These are phyloP conservation scores for Chrysocyon brachyurus DNA, from an alignment of 2,797 vertebrate species.

Conservation along the genomic window DNA sequence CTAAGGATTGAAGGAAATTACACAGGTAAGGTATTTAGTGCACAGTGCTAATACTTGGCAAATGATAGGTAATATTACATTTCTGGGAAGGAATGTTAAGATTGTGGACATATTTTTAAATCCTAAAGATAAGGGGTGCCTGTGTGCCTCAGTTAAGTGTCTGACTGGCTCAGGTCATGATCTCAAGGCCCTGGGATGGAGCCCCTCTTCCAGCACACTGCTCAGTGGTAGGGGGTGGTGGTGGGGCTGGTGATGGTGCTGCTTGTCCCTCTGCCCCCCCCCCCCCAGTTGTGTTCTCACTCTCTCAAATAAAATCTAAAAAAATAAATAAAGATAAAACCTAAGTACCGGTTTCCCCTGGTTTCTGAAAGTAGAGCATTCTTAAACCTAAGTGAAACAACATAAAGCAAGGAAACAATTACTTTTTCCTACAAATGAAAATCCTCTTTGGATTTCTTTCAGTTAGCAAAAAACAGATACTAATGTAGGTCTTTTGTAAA, in stretches of 20 bases:
- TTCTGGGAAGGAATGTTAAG: slow-evolving; percentile 22
- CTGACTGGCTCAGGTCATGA: neutral
- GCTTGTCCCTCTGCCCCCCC: neutral
- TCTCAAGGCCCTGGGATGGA: neutral
- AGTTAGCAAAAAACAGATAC: neutral
- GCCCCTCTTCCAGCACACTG: neutral
- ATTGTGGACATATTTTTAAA: neutral
- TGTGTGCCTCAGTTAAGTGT: neutral
- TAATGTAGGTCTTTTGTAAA: neutral
- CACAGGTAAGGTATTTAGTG: neutral
- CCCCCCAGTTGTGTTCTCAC: neutral
- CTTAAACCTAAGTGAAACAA: neutral
- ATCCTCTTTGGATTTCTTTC: neutral
- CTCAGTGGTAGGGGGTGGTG: no score
- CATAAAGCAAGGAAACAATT: neutral
- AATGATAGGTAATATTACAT: neutral
- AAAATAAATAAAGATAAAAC: neutral
- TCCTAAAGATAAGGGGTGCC: neutral
- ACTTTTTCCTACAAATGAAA: neutral
- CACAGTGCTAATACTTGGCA: neutral
- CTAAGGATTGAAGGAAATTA: neutral
- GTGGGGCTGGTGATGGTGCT: no score
- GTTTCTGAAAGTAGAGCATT: neutral
- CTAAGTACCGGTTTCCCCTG: neutral
- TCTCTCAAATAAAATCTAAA: neutral